phyloP scores from a whole-genome alignment of 2,888 invertebrate genomes.

The Tinea trinotella region DNA sequence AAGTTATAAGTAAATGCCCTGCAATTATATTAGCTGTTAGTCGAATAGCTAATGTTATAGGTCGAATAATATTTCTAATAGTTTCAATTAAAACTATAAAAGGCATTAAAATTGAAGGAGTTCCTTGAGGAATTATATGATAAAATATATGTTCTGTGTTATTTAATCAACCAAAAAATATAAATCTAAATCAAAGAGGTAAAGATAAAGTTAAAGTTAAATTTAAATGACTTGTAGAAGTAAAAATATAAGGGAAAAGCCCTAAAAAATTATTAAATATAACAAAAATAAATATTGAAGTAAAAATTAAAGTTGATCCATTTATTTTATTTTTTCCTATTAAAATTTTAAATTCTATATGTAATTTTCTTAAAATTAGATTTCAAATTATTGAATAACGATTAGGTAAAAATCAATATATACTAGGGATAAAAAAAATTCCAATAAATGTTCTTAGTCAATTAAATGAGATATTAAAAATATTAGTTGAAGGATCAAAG shows the following conservation, averaged over 20 bases:
- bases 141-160: constrained; percentile 76
- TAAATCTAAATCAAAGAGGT: no score
- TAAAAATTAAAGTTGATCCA: constrained; percentile 66
- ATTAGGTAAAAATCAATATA: constrained; percentile 71
- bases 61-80: constrained; percentile 80
- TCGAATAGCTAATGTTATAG: constrained; percentile 78
- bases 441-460: constrained; percentile 72
- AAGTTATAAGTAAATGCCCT: constrained; percentile 77
- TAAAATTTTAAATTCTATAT: constrained; percentile 74
- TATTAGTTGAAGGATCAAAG: no score
- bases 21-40: constrained; percentile 85
- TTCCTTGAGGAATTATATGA: constrained; percentile 79
- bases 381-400: constrained; percentile 61
- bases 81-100: constrained; percentile 84
- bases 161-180: constrained; percentile 75
- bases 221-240: no score
- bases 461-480: no score
- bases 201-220: no score
- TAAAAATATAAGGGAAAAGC: constrained; percentile 80
- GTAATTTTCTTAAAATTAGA: constrained; percentile 64
- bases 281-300: no score
- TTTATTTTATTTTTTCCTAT: constrained; percentile 51
- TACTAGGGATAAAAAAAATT: no score
- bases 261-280: constrained; percentile 82
- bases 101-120: constrained; percentile 75